Percentiles rank a stretch among this genome's conserved stretches.
phyloP scores from a whole-genome alignment of 2,113 vertebrate genomes.

The Trochalopteron elliotii region DNA sequence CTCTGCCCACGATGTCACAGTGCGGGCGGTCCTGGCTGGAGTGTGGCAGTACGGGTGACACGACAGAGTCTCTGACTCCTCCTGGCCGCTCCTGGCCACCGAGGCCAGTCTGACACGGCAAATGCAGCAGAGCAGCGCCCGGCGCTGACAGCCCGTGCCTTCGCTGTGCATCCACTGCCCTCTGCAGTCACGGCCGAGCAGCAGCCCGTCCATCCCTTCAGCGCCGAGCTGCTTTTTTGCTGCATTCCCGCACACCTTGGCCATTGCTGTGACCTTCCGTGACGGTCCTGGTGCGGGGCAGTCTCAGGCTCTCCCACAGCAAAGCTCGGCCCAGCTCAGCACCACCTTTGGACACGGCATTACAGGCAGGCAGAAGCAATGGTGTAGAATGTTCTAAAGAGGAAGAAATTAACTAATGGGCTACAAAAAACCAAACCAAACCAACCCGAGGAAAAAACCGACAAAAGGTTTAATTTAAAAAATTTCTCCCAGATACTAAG shows the following conservation, averaged over 20 bases:
- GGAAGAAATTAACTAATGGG: not conserved
- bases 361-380: not conserved
- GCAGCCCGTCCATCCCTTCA: fast-evolving
- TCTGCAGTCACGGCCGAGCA: not conserved
- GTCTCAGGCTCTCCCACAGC: fast-evolving
- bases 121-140: fast-evolving
- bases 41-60: not conserved
- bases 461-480: not conserved
- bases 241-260: fast-evolving
- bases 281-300: not conserved
- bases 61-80: fast-evolving
- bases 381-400: not conserved
- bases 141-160: fast-evolving
- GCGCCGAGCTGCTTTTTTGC: fast-evolving
- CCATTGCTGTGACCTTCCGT: not conserved
- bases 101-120: not conserved
- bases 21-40: too few relatives aligned
- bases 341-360: not conserved
- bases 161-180: not conserved
- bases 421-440: not conserved
- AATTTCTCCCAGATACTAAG: not conserved
- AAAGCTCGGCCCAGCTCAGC: not conserved
- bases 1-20: not conserved
- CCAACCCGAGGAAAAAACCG: fast-evolving
- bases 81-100: not conserved